Conservation (phyloP, 1,140 invertebrate genomes). For the Ips typographus region DNA sequence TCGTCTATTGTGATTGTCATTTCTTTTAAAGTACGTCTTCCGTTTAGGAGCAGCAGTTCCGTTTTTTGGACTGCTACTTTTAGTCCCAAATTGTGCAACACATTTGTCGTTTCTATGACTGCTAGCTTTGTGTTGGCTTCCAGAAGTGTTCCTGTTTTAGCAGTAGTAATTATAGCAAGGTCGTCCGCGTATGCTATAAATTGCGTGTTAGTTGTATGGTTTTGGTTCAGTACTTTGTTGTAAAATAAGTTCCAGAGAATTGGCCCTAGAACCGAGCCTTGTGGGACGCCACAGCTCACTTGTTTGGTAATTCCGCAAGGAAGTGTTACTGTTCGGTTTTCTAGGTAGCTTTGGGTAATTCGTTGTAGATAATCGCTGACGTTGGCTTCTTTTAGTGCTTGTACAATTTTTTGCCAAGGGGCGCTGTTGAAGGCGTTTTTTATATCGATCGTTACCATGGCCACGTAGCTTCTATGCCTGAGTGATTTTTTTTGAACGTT, state of each 20-base stretch:
- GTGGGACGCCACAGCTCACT: constrained; percentile 5
- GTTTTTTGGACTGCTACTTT: neutral
- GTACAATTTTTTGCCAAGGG: neutral
- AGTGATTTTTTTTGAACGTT: neutral
- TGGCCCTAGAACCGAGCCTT: constrained; percentile 13
- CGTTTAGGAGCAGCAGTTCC: neutral
- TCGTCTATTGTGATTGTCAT: neutral
- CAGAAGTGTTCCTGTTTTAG: neutral
- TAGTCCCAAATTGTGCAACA: neutral
- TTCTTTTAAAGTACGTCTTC: neutral
- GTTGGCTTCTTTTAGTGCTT: neutral
- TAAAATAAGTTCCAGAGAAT: constrained; percentile 32
- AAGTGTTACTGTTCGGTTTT: neutral
- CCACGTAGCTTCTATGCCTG: neutral
- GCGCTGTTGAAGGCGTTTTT: neutral
- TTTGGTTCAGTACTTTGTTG: constrained; percentile 37
- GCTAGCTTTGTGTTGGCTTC: neutral
- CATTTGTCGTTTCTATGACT: neutral
- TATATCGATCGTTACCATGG: neutral
- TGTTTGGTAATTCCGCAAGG: neutral
- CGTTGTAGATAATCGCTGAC: neutral
- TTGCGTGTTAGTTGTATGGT: constrained; percentile 26
- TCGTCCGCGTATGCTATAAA: constrained; percentile 46
- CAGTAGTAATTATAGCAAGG: constrained; percentile 31
- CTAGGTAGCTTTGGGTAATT: neutral